Evolutionary conservation across 1,140 invertebrate species (phyloP).

Genomic region (Brachionus rubens): DNA sequence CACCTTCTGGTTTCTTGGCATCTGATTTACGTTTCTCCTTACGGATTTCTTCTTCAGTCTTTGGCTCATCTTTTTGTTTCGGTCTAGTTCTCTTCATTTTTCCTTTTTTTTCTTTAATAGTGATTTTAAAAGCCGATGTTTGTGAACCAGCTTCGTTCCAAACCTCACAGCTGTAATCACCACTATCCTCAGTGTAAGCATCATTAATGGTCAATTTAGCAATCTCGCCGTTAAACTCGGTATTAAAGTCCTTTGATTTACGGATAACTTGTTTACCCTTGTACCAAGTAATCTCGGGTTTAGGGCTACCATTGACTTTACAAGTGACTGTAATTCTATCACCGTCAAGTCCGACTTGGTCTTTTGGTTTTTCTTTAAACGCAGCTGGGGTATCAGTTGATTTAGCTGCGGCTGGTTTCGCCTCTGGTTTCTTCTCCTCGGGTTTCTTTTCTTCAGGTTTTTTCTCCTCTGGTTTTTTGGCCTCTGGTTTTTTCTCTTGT

Average conservation of each 20-base stretch:
- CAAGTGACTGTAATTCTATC: conserved; percentile 53
- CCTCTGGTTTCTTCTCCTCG: conserved; percentile 4
- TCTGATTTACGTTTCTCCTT: conserved; percentile 41
- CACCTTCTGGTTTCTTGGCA: neutral
- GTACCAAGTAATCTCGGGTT: conserved; percentile 49
- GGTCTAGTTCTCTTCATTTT: conserved; percentile 26
- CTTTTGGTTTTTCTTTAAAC: conserved; percentile 43
- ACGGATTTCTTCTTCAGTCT: neutral
- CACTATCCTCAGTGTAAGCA: conserved; percentile 86
- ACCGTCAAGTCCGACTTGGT: conserved; percentile 49
- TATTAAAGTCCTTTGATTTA: conserved; percentile 35
- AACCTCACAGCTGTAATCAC: conserved; percentile 86
- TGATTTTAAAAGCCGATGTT: conserved; percentile 52
- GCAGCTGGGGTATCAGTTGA: neutral
- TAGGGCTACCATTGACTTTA: conserved; percentile 55
- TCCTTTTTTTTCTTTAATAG: conserved; percentile 51
- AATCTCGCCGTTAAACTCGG: conserved; percentile 37
- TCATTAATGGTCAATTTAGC: conserved; percentile 79
- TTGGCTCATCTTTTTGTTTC: conserved; percentile 20
- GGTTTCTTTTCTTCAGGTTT: neutral
- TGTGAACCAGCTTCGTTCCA: conserved; percentile 82
- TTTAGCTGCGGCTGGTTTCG: neutral
- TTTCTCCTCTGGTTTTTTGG: conserved; percentile 18
- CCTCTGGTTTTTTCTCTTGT: conserved; percentile 5
- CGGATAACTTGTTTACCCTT: conserved; percentile 15